Conservation (phyloP, 1,140 invertebrate genomes). For the Saxidomus purpurata region DNA sequence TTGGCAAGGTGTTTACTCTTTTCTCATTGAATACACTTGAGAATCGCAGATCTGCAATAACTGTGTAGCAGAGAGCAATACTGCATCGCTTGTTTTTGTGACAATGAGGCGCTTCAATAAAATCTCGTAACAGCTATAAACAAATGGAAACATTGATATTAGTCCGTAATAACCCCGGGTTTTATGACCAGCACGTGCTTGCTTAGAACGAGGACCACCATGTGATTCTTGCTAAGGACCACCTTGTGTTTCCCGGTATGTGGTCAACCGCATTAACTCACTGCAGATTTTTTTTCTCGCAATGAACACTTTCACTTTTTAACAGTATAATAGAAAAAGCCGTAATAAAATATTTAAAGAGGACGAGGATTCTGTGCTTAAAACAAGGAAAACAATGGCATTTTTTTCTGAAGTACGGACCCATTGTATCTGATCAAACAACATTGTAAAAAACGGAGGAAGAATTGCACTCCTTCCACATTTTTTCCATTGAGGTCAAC, state of each 20-base stretch:
- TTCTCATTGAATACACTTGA: too few species aligned
- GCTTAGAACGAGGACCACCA: background rate
- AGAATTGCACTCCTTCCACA: too few species aligned
- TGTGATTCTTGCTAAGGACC: background rate
- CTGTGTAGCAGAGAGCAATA: too few species aligned
- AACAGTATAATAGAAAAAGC: background rate
- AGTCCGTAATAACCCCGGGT: background rate
- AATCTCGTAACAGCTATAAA: background rate
- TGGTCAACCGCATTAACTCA: background rate
- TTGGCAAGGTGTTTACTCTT: too few species aligned
- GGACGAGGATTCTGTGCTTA: too few species aligned
- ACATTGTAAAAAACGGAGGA: too few species aligned
- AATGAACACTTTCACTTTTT: background rate
- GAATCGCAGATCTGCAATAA: too few species aligned
- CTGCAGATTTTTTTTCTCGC: background rate
- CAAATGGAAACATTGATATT: constrained; percentile 9
- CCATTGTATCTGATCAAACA: too few species aligned
- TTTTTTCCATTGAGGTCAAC: too few species aligned
- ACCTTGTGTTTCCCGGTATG: background rate
- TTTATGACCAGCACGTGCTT: constrained; percentile 32
- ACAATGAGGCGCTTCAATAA: background rate
- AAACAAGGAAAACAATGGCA: too few species aligned
- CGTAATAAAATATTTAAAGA: background rate
- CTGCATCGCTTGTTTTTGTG: too few species aligned
- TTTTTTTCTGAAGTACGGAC: too few species aligned